A percentile compares a stretch with the other conserved stretches of the same genome.
Evolutionary conservation across 2,888 invertebrate genomes (phyloP).

Genomic region (Ethmia dodecea): DNA sequence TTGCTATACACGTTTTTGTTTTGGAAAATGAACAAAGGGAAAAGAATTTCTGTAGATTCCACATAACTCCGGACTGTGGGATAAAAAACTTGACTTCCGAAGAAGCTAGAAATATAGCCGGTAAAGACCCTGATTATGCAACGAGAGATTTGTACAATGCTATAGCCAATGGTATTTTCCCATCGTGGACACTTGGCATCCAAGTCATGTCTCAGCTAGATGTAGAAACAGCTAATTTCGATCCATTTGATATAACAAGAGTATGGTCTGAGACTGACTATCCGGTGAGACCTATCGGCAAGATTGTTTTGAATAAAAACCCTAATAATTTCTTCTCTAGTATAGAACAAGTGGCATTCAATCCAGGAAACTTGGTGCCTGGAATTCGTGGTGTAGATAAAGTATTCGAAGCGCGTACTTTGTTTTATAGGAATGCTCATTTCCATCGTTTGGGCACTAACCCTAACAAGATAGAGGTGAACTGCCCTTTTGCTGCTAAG

Average conservation of each 20-base stretch:
- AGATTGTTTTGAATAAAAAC: slow-evolving; percentile 87
- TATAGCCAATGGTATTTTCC: slow-evolving; percentile 83
- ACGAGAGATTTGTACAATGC: slow-evolving; percentile 91
- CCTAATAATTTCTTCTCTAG: slow-evolving; percentile 92
- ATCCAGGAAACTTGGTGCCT: slow-evolving; percentile 89
- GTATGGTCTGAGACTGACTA: slow-evolving; percentile 85
- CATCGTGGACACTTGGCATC: slow-evolving; percentile 86
- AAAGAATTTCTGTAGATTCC: slow-evolving; percentile 89
- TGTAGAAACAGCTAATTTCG: slow-evolving; percentile 85
- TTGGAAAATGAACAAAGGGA: slow-evolving; percentile 84
- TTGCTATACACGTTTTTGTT: slow-evolving; percentile 93
- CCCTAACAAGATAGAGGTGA: slow-evolving; percentile 91
- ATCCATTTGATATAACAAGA: slow-evolving; percentile 95
- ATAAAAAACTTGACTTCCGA: slow-evolving; percentile 84
- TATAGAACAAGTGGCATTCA: slow-evolving; percentile 91
- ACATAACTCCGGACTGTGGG: slow-evolving; percentile 91
- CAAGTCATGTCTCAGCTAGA: slow-evolving; percentile 90
- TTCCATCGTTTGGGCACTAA: slow-evolving; percentile 89
- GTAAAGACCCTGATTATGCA: slow-evolving; percentile 89
- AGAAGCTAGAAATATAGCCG: slow-evolving; percentile 80
- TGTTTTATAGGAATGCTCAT: slow-evolving; percentile 92
- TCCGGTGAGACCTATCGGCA: slow-evolving; percentile 89
- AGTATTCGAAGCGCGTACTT: slow-evolving; percentile 88
- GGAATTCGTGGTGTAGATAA: slow-evolving; percentile 94
- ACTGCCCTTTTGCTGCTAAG: slow-evolving; percentile 85